phyloP scores from a whole-genome alignment of 2,888 invertebrate genomes.

The Melanchra persicariae region DNA sequence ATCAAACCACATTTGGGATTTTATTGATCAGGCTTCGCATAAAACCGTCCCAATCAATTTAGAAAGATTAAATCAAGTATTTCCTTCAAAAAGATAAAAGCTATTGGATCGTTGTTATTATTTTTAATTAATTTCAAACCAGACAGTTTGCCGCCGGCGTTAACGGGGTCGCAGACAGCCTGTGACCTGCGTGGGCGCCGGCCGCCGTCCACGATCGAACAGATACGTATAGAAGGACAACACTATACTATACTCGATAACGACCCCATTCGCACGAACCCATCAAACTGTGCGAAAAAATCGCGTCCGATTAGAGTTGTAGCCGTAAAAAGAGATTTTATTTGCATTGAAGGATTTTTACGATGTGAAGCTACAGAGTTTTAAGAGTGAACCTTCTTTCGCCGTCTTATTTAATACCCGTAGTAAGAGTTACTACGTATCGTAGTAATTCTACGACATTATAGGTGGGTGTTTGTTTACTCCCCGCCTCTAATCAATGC shows the following conservation, averaged over 20 bases:
- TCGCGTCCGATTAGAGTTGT: not conserved
- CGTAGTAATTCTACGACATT: slow-evolving; percentile 60
- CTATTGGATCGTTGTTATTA: not conserved
- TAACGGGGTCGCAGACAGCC: slow-evolving; percentile 63
- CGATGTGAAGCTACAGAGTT: not conserved
- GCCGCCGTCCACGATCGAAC: not conserved
- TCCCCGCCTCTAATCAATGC: slow-evolving; percentile 50
- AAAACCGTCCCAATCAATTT: not conserved
- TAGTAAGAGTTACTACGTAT: slow-evolving; percentile 62
- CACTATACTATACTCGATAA: not conserved
- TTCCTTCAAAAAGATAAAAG: slow-evolving; percentile 2
- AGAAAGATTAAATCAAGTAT: not conserved
- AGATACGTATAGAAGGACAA: slow-evolving; percentile 33
- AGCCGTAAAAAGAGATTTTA: not conserved
- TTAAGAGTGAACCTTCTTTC: slow-evolving; percentile 42
- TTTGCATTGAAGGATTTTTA: not conserved
- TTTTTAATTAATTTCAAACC: slow-evolving; percentile 16
- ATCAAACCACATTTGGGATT: slow-evolving; percentile 1
- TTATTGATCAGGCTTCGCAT: not conserved
- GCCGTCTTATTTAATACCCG: slow-evolving; percentile 2
- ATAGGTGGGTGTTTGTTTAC: slow-evolving; percentile 70
- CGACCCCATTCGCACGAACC: not conserved
- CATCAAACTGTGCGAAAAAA: not conserved
- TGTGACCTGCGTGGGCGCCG: slow-evolving; percentile 68
- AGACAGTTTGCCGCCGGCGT: slow-evolving; percentile 47